Base-by-base conservation (phyloP, 1,140 invertebrate genomes). In the Thereuonema tuberculata region DNA sequence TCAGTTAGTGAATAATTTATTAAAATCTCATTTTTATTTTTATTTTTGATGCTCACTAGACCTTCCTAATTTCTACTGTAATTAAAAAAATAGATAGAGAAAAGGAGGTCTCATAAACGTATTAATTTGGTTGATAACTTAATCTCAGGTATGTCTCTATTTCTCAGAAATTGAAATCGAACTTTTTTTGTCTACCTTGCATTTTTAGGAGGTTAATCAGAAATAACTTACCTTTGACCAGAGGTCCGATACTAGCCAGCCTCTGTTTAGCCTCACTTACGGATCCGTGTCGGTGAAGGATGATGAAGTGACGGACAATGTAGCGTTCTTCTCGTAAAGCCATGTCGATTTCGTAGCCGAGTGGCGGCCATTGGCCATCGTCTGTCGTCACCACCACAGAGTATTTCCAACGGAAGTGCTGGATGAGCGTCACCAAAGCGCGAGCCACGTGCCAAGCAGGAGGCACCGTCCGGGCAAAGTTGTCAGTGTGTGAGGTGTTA, bases 331-430 rank as follows among this genome's bases (percentile, higher is more conserved):
- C 59, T 27, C 59, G 53, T 5, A 60, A 23, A 2, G 26, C 27
- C 59, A 53, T 24, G 37, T 60, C 59, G 31, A 60, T 55, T n/a
- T 52, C 27, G 26, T 60, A 56, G 27, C 27, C 59, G n/a, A 60
- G 37, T 2, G 50, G 12, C 17, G 23, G 59, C 59, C 59, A 60
- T 5, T 43, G 12, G 28, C 37, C 59, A 14, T 60, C 59, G n/a
- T 60, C 59, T 17, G 31, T 53, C 3, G 50, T 46, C n/a, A 60
- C 37, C 20, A 60, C 37, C 5, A 46, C 59, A 23, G 49, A 60
- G 12, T 60, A 27, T 47, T 60, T 60, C 59, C 59, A 60, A 3
- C 59, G 3, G 59, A 60, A 60, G 26, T 53, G 59, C 5, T 26
- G 56, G 50, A 60, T 60, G n/a, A 60, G 28, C 3, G 28, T 2